phyloP scores from a whole-genome alignment of 2,113 vertebrate genomes.

The Notothenia rossii region DNA sequence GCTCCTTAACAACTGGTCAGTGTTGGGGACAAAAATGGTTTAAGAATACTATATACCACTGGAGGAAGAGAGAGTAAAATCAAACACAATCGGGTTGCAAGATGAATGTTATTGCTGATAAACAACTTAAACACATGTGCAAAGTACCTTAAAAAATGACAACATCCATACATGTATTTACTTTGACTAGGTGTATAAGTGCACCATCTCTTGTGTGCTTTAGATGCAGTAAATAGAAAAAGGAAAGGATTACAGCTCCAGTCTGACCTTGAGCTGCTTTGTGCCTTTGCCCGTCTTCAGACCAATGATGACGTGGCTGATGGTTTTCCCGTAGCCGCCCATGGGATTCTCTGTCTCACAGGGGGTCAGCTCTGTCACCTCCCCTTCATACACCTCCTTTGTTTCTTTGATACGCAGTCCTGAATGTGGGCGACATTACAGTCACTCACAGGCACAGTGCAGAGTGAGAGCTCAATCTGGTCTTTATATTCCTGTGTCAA shows the following conservation, averaged over 20 bases:
- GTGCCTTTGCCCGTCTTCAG: slow-evolving; percentile 98
- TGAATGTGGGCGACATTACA: slow-evolving; percentile 65
- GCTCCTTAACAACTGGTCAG: neutral
- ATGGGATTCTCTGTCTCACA: slow-evolving; percentile 99
- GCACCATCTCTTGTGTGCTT: neutral
- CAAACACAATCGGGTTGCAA: neutral
- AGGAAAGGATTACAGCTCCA: neutral
- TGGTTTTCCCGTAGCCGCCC: slow-evolving; percentile 98
- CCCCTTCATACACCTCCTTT: slow-evolving; percentile 99
- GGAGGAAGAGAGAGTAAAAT: neutral
- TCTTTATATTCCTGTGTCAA: slow-evolving; percentile 52
- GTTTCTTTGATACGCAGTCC: slow-evolving; percentile 98
- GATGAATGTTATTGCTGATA: neutral
- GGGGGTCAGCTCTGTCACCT: slow-evolving; percentile 97
- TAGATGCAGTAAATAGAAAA: neutral
- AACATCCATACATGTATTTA: neutral
- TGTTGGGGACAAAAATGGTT: neutral
- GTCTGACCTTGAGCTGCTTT: slow-evolving; percentile 94
- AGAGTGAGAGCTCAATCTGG: slow-evolving; percentile 69
- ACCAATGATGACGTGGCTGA: slow-evolving; percentile 98
- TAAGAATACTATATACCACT: neutral
- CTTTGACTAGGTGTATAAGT: no score
- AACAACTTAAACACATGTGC: neutral
- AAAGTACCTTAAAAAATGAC: neutral
- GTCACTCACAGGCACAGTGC: slow-evolving; percentile 68